These are phyloP conservation scores for Panorpa germanica DNA, from an alignment of 2,888 invertebrate species.

Conservation along the genomic window DNA sequence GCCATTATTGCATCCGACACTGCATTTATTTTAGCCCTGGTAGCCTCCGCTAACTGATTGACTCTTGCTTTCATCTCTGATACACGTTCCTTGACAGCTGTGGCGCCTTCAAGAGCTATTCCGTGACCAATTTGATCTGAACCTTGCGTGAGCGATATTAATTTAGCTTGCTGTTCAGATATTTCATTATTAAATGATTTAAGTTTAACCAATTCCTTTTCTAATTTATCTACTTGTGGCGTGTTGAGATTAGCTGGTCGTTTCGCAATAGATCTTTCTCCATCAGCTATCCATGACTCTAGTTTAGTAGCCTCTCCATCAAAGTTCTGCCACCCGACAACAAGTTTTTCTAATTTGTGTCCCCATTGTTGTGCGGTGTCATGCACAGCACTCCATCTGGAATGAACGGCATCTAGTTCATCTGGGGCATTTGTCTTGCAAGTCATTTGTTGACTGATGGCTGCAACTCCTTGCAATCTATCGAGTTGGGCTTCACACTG, in stretches of 20 bases:
- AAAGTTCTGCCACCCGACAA: slow-evolving; percentile 64
- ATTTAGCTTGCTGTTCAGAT: slow-evolving; percentile 66
- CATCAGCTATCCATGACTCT: slow-evolving; percentile 54
- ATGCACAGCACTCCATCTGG: slow-evolving; percentile 70
- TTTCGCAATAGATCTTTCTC: slow-evolving; percentile 38
- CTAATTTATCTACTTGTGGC: slow-evolving; percentile 54
- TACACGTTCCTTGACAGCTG: slow-evolving; percentile 48
- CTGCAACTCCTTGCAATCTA: slow-evolving; percentile 52
- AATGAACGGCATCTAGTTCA: slow-evolving; percentile 68
- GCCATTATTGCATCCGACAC: slow-evolving; percentile 65
- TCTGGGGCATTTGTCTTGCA: slow-evolving; percentile 61
- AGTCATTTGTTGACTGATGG: slow-evolving; percentile 54
- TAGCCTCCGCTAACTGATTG: slow-evolving; percentile 54
- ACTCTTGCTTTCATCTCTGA: slow-evolving; percentile 55
- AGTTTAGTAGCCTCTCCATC: slow-evolving; percentile 58
- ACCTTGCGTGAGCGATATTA: slow-evolving; percentile 59
- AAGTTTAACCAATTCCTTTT: slow-evolving; percentile 52
- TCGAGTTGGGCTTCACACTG: slow-evolving; percentile 62
- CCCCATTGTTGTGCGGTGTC: slow-evolving; percentile 61
- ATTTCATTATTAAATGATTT: slow-evolving; percentile 73
- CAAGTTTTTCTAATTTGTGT: slow-evolving; percentile 57
- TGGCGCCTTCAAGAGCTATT: slow-evolving; percentile 59
- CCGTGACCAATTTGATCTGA: slow-evolving; percentile 63
- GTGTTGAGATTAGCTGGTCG: slow-evolving; percentile 41
- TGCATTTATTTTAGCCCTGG: slow-evolving; percentile 55